Percentiles rank a stretch among this genome's conserved stretches.
phyloP scores from a whole-genome alignment of 2,113 vertebrate genomes.

The Emydura subglobosa region DNA sequence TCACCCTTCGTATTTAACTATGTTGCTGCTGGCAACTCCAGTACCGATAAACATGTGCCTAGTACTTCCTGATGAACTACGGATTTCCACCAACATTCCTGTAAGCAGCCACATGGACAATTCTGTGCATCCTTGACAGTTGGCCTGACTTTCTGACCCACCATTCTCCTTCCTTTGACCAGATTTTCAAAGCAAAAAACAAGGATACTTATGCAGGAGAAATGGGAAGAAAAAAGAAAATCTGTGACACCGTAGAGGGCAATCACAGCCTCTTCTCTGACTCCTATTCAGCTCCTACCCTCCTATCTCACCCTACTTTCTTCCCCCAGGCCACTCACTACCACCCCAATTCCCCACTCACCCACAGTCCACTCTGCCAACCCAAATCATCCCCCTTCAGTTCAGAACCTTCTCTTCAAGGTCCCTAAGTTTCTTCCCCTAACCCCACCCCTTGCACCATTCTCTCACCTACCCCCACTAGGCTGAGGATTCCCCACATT shows the following conservation, averaged over 20 bases:
- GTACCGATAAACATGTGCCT: not conserved
- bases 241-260: not conserved
- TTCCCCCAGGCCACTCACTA: accelerated
- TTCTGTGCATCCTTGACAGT: not conserved
- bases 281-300: not conserved
- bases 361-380: not conserved
- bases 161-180: not conserved
- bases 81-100: not conserved
- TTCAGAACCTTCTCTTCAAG: not conserved
- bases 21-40: not conserved
- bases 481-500: not conserved
- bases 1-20: not conserved
- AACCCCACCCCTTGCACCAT: not conserved
- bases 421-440: not conserved
- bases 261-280: not conserved
- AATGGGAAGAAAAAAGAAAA: not conserved
- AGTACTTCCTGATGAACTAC: not conserved
- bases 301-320: not conserved
- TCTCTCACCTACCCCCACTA: not conserved
- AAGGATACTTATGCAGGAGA: not conserved
- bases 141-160: not conserved
- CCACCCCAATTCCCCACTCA: not conserved
- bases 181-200: not conserved
- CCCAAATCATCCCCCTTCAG: not conserved
- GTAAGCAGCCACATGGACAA: not conserved